Base-by-base conservation (phyloP, 2,113 vertebrate species). In the Callipepla squamata region DNA sequence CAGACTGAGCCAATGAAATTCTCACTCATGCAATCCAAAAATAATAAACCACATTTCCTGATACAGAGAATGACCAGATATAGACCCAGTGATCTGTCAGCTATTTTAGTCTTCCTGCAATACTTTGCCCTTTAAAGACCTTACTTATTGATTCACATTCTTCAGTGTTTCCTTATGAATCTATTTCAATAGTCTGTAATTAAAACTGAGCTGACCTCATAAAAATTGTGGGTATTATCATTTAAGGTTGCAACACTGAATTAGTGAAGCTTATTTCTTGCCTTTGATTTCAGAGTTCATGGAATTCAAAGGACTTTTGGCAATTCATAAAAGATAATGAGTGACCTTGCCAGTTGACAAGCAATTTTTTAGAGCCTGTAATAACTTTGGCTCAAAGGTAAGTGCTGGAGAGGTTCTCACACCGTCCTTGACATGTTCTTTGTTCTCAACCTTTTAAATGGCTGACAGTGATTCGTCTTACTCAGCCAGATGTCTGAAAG, bases 381-480 rank as follows among this genome's bases (percentile, higher is more conserved):
- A 89, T 5, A 77, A 7, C 82, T 82, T 85, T 28, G 13, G 51
- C 59, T 90, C 75, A 85, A 91, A 87, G 50, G 13, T 74, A 85
- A n/a, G 40, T 73, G 53, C 45, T 45, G 8, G n/a, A 85, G 79
- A 87, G 42, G 42, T 80, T 91, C 87, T 85, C 45, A 55, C 45
- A 80, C 38, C 28, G 80, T 67, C 93, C 63, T 95, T 95, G 90
- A 85, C 79, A 85, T 30, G 55, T 3, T 85, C 45, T 93, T 89
- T 93, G 23, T 83, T 90, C 82, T 90, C n/a, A 17, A 30, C 5
- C 19, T 53, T 92, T 85, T 47, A 80, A 91, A 77, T 42, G 23
- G 12, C 48, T 82, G 85, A 91, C 90, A 87, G 53, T 87, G 75
- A 90, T 93, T 93, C 82, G 83, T 94, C 38, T 87, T 87, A 76